Base-by-base conservation (phyloP, 2,113 vertebrate species). In the Paramormyrops kingsleyae region DNA sequence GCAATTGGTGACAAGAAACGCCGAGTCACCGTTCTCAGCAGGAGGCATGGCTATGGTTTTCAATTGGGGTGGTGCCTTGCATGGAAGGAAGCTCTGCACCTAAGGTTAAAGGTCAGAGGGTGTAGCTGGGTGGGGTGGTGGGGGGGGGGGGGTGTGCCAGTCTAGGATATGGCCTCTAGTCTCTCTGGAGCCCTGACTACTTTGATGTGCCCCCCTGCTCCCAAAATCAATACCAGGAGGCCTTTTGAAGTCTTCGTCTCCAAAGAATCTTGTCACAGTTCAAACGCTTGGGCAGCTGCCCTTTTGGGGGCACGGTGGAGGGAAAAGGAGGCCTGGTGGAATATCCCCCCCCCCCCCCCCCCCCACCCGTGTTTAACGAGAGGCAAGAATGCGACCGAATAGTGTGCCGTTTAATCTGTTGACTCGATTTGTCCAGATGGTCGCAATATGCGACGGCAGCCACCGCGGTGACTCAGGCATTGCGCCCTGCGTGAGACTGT, bases 181-280 rank as follows among this genome's bases (percentile, higher is more conserved):
- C 90, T 91, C 89, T 89, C 50, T 90, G 88, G 92, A 90, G 90
- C 92, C 91, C 90, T 91, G 92, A 91, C 89, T 90, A 92, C 95
- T 96, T 96, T 96, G 94, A 96, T 95, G 93, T 95, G 89, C 13
- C 87, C 92, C 94, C 91, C 83, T 66, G 93, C 91, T 90, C 31
- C 84, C 62, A 88, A 92, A 95, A 94, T 94, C 90, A 92, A 91
- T 94, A 92, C 93, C 93, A 95, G 93, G 70, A 93, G 94, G 91
- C 83, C 89, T 94, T 88, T 94, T 95, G 92, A 95, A 93, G 94
- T 90, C 59, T 74, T 62, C 80, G 47, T 42, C 84, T 80, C 27
- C 42, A 27, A 46, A 88, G 84, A 74, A 89, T 89, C 24, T 49
- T 89, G 90, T 94, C 92, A 89, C 93, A 92, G 87, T 92, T 89